Percentiles rank a stretch among this genome's conserved stretches.
These are phyloP conservation scores for Troides helena DNA, from an alignment of 2,888 invertebrate species.

Conservation along the genomic window DNA sequence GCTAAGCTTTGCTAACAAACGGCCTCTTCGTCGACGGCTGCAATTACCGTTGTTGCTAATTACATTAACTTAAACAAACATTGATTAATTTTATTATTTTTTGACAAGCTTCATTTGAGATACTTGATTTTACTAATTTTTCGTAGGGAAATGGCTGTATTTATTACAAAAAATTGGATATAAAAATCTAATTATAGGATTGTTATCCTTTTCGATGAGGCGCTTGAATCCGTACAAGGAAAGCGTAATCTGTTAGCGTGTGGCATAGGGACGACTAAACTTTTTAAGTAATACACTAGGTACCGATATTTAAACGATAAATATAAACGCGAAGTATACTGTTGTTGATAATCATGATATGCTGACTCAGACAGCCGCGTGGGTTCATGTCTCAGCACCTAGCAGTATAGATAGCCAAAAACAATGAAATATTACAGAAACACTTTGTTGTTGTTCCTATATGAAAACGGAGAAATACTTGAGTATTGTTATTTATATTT, in stretches of 20 bases:
- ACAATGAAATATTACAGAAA: no score
- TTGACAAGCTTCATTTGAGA: background rate
- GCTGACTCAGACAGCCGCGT: no score
- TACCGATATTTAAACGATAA: background rate
- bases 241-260: background rate
- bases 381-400: no score
- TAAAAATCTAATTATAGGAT: background rate
- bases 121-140: background rate
- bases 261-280: background rate
- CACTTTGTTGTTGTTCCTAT: no score
- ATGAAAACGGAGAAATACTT: no score
- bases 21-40: conserved; percentile 4
- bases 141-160: background rate
- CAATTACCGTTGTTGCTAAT: conserved; percentile 29
- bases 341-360: no score
- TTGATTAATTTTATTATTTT: conserved; percentile 11
- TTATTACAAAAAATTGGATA: background rate
- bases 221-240: background rate
- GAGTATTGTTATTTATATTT: no score
- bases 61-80: background rate
- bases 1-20: conserved; percentile 21
- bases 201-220: background rate
- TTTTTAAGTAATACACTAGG: background rate
- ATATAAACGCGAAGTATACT: no score
- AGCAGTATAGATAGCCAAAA: no score